Conservation (phyloP, 2,888 invertebrate species). For the Pristionchus maxplancki region DNA sequence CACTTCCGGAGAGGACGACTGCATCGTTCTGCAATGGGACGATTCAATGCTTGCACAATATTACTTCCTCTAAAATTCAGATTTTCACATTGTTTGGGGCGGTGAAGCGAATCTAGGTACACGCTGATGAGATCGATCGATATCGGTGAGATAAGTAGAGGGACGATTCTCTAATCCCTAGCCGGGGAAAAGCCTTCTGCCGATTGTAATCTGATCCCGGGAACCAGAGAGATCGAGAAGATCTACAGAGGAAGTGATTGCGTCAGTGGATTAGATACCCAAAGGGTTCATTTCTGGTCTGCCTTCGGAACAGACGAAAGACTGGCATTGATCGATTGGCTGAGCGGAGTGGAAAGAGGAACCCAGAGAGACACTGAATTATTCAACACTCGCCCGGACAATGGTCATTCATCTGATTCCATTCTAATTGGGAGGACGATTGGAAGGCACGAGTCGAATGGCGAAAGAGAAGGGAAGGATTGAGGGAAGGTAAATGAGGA, state of each 20-base stretch:
- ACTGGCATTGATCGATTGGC: slow-evolving; percentile 21
- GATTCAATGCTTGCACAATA: too few relatives aligned
- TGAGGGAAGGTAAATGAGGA: neutral
- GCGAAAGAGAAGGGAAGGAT: neutral
- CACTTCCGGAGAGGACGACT: slow-evolving; percentile 47
- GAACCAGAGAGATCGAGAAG: neutral
- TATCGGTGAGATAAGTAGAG: neutral
- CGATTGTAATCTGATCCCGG: neutral
- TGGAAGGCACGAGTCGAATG: neutral
- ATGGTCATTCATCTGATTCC: neutral
- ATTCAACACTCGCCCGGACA: slow-evolving; percentile 12
- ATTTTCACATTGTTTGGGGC: too few relatives aligned
- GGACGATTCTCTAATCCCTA: neutral
- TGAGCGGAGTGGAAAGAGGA: neutral
- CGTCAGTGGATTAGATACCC: slow-evolving; percentile 10
- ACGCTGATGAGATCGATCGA: neutral
- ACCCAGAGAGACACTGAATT: neutral
- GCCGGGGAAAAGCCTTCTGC: slow-evolving; percentile 1
- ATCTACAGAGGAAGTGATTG: slow-evolving; percentile 1
- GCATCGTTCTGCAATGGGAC: slow-evolving; percentile 38
- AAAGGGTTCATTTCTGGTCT: neutral
- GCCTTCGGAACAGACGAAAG: neutral
- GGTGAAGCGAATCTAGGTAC: too few relatives aligned
- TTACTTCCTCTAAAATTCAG: too few relatives aligned
- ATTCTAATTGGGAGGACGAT: neutral